phyloP scores from a whole-genome alignment of 2,113 vertebrate genomes.

The Phrynosoma blainvillii region DNA sequence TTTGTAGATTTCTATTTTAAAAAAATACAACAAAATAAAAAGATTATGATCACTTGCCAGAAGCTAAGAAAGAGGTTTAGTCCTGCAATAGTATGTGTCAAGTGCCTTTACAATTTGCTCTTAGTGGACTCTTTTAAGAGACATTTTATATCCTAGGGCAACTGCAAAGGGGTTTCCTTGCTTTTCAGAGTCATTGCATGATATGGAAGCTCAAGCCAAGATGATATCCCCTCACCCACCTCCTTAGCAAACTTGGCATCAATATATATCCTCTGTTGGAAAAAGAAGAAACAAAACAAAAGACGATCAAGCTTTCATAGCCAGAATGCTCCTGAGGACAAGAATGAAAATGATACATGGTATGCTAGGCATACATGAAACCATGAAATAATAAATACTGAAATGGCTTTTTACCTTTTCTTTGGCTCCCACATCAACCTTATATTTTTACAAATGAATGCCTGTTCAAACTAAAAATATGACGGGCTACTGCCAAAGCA shows the following conservation, averaged over 20 bases:
- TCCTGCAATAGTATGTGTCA: not conserved
- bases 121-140: not conserved
- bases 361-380: conserved; percentile 1
- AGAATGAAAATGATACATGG: conserved; percentile 7
- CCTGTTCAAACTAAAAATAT: not conserved
- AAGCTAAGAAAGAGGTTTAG: conserved; percentile 5
- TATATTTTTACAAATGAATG: conserved; percentile 29
- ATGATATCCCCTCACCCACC: conserved; percentile 10
- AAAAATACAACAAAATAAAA: not conserved
- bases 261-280: conserved; percentile 50
- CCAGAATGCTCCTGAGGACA: conserved; percentile 26
- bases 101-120: conserved; percentile 5
- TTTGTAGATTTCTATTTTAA: conserved; percentile 31
- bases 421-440: not conserved
- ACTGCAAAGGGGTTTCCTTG: not conserved
- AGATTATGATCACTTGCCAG: not conserved
- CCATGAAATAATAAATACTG: conserved; percentile 28
- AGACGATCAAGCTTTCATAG: conserved; percentile 10
- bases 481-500: conserved; percentile 5
- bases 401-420: conserved; percentile 31
- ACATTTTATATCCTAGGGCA: not conserved
- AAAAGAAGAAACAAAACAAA: not conserved
- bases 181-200: not conserved
- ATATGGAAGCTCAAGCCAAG: conserved; percentile 6
- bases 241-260: conserved; percentile 48